Evolutionary conservation across 1,140 invertebrate genomes (phyloP).

Genomic region (Drosophila kanapiae): DNA sequence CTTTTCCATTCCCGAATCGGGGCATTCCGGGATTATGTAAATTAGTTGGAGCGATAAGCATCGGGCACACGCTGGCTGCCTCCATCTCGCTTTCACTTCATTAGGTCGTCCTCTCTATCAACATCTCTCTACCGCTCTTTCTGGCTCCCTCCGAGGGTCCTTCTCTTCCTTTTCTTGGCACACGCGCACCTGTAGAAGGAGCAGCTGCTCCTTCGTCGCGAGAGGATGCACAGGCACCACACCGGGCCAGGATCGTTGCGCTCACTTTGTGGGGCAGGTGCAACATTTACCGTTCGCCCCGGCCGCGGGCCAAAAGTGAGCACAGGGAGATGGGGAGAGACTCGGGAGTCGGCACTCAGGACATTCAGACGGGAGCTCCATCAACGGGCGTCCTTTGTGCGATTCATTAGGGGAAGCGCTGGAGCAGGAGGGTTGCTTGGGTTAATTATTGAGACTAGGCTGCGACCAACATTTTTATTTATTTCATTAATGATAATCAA

Average conservation of each 20-base stretch:
- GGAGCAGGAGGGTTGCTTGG: background rate
- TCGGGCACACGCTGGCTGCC: conserved; percentile 20
- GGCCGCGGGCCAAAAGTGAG: conserved; percentile 41
- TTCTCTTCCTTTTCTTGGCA: conserved; percentile 38
- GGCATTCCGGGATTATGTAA: conserved; percentile 35
- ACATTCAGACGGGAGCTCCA: conserved; percentile 3
- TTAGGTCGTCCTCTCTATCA: background rate
- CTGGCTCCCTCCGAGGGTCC: conserved; percentile 2
- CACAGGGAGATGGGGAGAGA: background rate
- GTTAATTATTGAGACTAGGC: background rate
- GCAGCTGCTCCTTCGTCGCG: conserved; percentile 49
- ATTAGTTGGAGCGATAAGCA: conserved; percentile 24
- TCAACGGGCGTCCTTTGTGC: background rate
- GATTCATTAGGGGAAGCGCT: background rate
- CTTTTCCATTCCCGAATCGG: background rate
- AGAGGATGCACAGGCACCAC: conserved; percentile 44
- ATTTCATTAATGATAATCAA: background rate
- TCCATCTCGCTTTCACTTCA: background rate
- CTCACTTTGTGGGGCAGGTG: conserved; percentile 53
- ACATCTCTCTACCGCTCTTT: conserved; percentile 1
- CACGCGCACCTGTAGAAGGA: conserved; percentile 69
- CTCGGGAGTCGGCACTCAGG: conserved; percentile 4
- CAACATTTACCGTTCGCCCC: conserved; percentile 73
- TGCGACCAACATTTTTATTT: background rate
- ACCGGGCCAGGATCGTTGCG: conserved; percentile 40